Conservation (phyloP, 92 coral and sea anemone genomes). For the Pocillopora grandis region DNA sequence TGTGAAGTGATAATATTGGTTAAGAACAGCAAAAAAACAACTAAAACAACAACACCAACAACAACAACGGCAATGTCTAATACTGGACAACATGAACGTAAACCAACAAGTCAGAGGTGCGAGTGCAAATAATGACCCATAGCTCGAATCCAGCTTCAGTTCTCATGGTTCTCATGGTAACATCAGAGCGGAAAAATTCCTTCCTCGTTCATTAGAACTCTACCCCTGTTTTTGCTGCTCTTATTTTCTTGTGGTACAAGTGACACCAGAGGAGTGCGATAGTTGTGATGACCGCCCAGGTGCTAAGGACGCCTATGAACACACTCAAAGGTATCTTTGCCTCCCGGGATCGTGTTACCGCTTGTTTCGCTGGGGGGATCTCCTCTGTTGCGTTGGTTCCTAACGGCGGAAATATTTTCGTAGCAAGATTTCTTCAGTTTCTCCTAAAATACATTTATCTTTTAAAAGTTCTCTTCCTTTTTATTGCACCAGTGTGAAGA, state of each 20-base stretch:
- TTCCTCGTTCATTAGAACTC: neutral
- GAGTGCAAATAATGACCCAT: neutral
- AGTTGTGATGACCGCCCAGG: slow-evolving; percentile 49
- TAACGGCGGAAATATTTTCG: neutral
- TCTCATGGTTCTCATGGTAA: neutral
- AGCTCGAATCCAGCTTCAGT: neutral
- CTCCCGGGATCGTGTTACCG: slow-evolving; percentile 19
- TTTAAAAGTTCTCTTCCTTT: neutral
- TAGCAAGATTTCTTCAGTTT: too few relatives aligned
- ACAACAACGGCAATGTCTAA: too few relatives aligned
- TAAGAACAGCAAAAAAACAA: too few relatives aligned
- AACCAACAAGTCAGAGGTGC: neutral
- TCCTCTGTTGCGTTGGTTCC: slow-evolving; percentile 8
- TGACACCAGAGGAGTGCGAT: slow-evolving; percentile 61
- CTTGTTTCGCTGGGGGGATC: neutral
- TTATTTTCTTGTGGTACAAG: slow-evolving; percentile 41
- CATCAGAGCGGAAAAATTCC: neutral
- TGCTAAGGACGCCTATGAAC: slow-evolving; percentile 50
- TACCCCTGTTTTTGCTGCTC: slow-evolving; percentile 24
- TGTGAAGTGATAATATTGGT: too few relatives aligned
- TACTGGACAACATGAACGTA: neutral
- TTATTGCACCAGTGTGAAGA: neutral
- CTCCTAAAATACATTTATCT: neutral
- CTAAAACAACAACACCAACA: too few relatives aligned
- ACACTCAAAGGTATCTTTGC: slow-evolving; percentile 56